Evolutionary conservation across 2,797 vertebrate genomes (phyloP).

Genomic region (Ctenopoma multispine): DNA sequence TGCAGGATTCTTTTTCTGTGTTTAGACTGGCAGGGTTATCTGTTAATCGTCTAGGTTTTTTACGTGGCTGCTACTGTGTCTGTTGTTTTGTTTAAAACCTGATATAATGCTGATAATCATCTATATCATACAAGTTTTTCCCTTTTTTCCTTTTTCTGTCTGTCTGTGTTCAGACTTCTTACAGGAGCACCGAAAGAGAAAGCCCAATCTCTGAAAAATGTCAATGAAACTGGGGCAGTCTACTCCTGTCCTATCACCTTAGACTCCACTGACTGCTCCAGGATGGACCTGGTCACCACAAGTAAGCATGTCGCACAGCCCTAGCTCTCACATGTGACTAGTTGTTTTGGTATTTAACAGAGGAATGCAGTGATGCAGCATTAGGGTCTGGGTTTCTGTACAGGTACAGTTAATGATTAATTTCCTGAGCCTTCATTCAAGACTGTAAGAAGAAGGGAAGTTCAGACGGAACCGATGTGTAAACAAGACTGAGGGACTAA

Average conservation of each 20-base stretch:
- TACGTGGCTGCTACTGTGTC: constrained; percentile 8
- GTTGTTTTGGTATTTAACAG: neutral
- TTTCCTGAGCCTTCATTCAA: too few relatives aligned
- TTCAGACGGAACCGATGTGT: neutral
- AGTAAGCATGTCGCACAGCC: constrained; percentile 76
- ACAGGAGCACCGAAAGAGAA: constrained; percentile 90
- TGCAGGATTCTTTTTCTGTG: constrained; percentile 11
- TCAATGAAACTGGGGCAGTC: constrained; percentile 90
- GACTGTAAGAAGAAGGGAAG: neutral
- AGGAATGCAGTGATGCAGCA: neutral
- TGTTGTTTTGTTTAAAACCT: constrained; percentile 38
- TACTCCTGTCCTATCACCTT: constrained; percentile 90
- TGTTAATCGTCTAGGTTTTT: constrained; percentile 17
- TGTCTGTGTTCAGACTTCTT: constrained; percentile 84
- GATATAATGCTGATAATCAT: constrained; percentile 32
- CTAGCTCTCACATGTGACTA: neutral
- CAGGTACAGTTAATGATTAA: neutral
- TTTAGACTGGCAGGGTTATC: constrained; percentile 41
- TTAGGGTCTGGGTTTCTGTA: neutral
- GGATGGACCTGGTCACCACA: constrained; percentile 86
- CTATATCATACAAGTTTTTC: constrained; percentile 21
- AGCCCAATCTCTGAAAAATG: constrained; percentile 73
- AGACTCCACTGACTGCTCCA: constrained; percentile 85
- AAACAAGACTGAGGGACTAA: neutral
- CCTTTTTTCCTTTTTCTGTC: constrained; percentile 18